Conservation (phyloP, 1,140 invertebrate species). For the Proales similis region DNA sequence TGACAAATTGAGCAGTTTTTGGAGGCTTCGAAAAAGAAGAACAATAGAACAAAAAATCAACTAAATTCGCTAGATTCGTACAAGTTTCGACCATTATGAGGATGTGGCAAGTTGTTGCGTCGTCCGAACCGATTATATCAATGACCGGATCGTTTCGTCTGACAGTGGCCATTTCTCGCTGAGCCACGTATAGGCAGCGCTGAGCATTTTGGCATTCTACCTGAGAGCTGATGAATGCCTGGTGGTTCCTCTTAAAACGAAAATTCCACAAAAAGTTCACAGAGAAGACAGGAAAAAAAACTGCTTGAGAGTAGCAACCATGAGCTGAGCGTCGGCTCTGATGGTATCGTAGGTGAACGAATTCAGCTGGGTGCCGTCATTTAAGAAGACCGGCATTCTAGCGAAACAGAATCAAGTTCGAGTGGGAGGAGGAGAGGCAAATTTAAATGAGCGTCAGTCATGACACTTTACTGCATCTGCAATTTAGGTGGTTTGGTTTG, state of each 20-base stretch:
- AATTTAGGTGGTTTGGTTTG: no score
- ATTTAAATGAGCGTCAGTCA: no score
- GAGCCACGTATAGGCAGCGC: conserved; percentile 5
- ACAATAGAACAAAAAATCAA: neutral
- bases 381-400: conserved; percentile 25
- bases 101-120: conserved; percentile 85
- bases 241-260: neutral
- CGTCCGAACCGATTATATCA: conserved; percentile 76
- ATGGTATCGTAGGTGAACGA: conserved; percentile 15
- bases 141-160: conserved; percentile 36
- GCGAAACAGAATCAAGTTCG: no score
- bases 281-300: neutral
- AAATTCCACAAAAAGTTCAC: neutral
- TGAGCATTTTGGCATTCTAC: neutral
- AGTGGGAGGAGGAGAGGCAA: no score
- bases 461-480: no score
- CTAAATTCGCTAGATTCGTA: conserved; percentile 53
- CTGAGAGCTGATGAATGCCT: conserved; percentile 5
- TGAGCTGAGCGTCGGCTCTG: neutral
- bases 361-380: conserved; percentile 1
- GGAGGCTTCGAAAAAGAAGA: conserved; percentile 60
- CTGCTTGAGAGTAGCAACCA: neutral
- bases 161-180: conserved; percentile 19
- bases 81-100: conserved; percentile 80
- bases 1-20: conserved; percentile 77